Conservation (phyloP, 1,140 invertebrate genomes). For the Drosophila nannoptera region DNA sequence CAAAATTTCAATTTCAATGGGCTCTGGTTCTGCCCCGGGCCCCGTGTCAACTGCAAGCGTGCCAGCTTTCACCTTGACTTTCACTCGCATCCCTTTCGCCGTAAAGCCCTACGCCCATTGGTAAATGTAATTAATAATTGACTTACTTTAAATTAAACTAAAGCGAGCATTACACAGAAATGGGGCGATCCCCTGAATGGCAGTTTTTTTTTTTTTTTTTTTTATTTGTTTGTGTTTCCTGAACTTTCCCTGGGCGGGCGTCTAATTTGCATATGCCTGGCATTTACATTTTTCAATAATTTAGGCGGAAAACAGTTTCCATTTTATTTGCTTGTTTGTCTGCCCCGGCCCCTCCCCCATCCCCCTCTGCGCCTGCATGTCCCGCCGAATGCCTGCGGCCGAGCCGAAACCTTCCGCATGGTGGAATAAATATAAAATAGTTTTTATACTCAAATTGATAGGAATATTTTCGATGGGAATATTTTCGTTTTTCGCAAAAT, state of each 20-base stretch:
- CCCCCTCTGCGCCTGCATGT: neutral
- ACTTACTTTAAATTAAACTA: conserved; percentile 22
- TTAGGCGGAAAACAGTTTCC: conserved; percentile 21
- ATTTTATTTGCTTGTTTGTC: conserved; percentile 8
- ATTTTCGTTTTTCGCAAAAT: conserved; percentile 5
- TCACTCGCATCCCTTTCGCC: conserved; percentile 32
- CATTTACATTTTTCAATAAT: conserved; percentile 37
- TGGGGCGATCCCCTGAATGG: neutral
- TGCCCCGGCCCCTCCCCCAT: conserved; percentile 1
- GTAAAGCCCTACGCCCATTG: neutral
- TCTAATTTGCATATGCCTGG: conserved; percentile 23
- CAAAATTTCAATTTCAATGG: conserved; percentile 36
- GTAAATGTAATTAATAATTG: conserved; percentile 10
- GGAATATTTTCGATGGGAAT: conserved; percentile 5
- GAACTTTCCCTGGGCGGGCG: neutral
- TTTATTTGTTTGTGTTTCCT: neutral
- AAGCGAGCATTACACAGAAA: neutral
- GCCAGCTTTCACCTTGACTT: conserved; percentile 57
- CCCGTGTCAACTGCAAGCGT: conserved; percentile 51
- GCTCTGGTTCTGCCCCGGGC: conserved; percentile 60
- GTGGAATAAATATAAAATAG: conserved; percentile 34
- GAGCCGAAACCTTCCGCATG: conserved; percentile 3
- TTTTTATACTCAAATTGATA: conserved; percentile 33
- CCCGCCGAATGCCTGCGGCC: conserved; percentile 18
- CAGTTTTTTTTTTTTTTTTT: conserved; percentile 2